Conservation (phyloP, 1,140 invertebrate genomes). For the Chrysomallon squamiferum region DNA sequence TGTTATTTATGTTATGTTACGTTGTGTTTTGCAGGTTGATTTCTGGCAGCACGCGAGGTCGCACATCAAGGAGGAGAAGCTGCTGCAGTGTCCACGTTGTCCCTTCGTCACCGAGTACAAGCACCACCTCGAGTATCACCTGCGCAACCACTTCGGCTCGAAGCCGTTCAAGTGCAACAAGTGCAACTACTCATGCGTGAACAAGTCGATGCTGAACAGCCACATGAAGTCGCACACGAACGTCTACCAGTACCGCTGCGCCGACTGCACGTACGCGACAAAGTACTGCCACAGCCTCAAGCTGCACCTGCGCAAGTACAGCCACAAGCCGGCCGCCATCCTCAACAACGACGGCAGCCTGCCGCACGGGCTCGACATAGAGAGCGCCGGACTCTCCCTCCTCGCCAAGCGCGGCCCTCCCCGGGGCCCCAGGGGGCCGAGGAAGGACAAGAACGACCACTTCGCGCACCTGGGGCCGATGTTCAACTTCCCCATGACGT, state of each 20-base stretch:
- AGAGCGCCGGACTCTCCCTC: slow-evolving; percentile 51
- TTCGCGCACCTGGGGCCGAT: slow-evolving; percentile 7
- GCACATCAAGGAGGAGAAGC: slow-evolving; percentile 93
- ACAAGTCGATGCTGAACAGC: slow-evolving; percentile 99
- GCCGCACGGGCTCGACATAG: slow-evolving; percentile 52
- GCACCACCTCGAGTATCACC: slow-evolving; percentile 95
- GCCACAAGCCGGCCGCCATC: slow-evolving; percentile 71
- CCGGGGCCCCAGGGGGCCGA: slow-evolving; percentile 56
- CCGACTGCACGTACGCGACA: slow-evolving; percentile 94
- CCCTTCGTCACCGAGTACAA: slow-evolving; percentile 99
- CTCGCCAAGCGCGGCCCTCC: slow-evolving; percentile 57
- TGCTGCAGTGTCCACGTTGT: slow-evolving; percentile 89
- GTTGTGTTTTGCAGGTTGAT: slow-evolving; percentile 73
- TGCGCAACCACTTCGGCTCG: slow-evolving; percentile 91
- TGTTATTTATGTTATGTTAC: no score
- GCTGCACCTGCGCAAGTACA: slow-evolving; percentile 90
- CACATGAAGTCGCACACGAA: slow-evolving; percentile 98
- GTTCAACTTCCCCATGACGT: slow-evolving; percentile 21
- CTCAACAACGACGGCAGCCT: slow-evolving; percentile 61
- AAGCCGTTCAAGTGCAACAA: slow-evolving; percentile 97
- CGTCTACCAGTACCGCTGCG: slow-evolving; percentile 94
- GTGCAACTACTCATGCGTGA: slow-evolving; percentile 79
- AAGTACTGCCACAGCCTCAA: slow-evolving; percentile 99
- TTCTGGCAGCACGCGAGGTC: slow-evolving; percentile 89
- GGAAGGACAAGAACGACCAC: slow-evolving; percentile 42